Conservation (phyloP, 1,140 invertebrate genomes). For the Lethrus apterus region DNA sequence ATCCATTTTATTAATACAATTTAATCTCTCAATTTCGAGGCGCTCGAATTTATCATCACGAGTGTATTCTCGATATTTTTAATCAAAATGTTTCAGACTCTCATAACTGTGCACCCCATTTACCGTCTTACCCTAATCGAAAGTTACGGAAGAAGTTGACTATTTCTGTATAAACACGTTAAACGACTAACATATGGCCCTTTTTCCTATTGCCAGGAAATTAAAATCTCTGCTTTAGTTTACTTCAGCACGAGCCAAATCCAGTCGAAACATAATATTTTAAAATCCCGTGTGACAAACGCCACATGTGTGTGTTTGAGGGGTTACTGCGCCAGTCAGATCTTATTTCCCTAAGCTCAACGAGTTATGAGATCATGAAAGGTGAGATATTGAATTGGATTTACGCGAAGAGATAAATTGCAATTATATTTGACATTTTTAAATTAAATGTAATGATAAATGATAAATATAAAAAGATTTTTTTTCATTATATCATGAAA, state of each 20-base stretch:
- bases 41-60: too few species aligned
- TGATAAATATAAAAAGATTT: too few species aligned
- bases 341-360: too few species aligned
- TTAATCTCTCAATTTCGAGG: too few species aligned
- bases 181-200: conserved; percentile 14
- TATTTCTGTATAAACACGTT: not conserved
- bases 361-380: too few species aligned
- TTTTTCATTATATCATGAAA: too few species aligned
- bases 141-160: not conserved
- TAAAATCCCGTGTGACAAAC: not conserved
- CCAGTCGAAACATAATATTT: conserved; percentile 20
- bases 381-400: too few species aligned
- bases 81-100: not conserved
- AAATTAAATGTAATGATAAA: too few species aligned
- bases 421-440: too few species aligned
- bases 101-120: conserved; percentile 6
- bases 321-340: too few species aligned
- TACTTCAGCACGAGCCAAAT: conserved; percentile 18
- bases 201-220: conserved; percentile 9
- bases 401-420: too few species aligned
- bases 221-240: conserved; percentile 14
- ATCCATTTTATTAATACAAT: conserved; percentile 12
- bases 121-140: conserved; percentile 4
- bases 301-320: conserved; percentile 5
- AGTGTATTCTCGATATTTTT: too few species aligned